A percentile compares a stretch with the other conserved stretches of the same genome.
phyloP scores from a whole-genome alignment of 2,797 vertebrate species.

The Potorous gilbertii region DNA sequence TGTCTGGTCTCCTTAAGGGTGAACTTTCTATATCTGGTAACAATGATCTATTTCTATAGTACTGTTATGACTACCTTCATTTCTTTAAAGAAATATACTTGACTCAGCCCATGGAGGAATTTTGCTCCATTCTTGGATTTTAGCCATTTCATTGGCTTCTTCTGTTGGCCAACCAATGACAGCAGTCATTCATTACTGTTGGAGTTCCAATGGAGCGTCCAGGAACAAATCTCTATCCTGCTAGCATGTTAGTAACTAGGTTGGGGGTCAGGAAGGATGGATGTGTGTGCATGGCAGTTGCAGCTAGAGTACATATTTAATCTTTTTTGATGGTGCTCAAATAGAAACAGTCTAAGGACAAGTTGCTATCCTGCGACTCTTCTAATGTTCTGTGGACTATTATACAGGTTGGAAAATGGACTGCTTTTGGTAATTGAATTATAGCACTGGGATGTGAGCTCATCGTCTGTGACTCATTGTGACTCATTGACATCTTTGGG shows the following conservation, averaged over 20 bases:
- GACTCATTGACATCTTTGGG: not conserved
- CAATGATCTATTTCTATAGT: not conserved
- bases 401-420: not conserved
- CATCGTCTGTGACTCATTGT: not conserved
- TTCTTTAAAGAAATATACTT: not conserved
- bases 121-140: not conserved
- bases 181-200: not conserved
- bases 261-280: not conserved
- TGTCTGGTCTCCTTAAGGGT: not conserved
- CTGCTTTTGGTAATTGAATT: not conserved
- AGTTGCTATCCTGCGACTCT: not conserved
- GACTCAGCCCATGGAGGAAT: not conserved
- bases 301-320: not conserved
- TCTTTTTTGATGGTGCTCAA: not conserved
- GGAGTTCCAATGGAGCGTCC: not conserved
- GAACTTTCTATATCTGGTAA: not conserved
- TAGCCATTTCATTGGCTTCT: not conserved
- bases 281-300: not conserved
- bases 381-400: not conserved
- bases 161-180: not conserved
- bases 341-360: not conserved
- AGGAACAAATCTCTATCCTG: not conserved
- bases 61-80: no score
- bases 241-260: not conserved
- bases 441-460: not conserved